Percentiles rank a stretch among this genome's conserved stretches.
Evolutionary conservation across 2,888 invertebrate genomes (phyloP).

Genomic region (Philereme transversata): DNA sequence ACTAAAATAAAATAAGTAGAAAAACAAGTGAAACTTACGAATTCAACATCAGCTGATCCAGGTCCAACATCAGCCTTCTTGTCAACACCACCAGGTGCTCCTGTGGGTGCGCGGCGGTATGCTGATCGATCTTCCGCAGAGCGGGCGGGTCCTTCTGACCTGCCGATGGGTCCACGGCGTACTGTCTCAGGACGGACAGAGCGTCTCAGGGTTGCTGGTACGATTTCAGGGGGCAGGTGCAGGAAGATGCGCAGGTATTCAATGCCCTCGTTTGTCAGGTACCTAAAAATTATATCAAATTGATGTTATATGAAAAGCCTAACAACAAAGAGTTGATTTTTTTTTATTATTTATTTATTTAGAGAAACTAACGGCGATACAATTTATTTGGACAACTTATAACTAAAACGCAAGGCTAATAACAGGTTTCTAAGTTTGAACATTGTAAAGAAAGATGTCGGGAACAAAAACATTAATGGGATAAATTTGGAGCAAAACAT

Average conservation of each 20-base stretch:
- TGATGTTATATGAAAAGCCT: too few relatives aligned
- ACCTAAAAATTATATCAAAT: constrained; percentile 74
- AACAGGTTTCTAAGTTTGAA: too few relatives aligned
- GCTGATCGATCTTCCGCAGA: constrained; percentile 92
- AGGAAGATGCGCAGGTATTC: constrained; percentile 97
- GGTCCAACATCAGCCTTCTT: constrained; percentile 99
- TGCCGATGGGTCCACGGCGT: constrained; percentile 88
- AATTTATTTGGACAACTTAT: too few relatives aligned
- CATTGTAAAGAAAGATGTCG: too few relatives aligned
- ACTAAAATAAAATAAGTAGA: neutral
- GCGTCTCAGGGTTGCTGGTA: constrained; percentile 98
- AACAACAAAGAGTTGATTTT: too few relatives aligned
- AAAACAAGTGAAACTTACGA: constrained; percentile 76
- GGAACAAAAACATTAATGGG: too few relatives aligned
- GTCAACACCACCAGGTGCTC: constrained; percentile 87
- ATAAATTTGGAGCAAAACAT: too few relatives aligned
- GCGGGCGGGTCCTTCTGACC: constrained; percentile 89
- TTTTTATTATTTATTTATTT: too few relatives aligned
- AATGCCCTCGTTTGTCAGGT: constrained; percentile 99
- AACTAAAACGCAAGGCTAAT: too few relatives aligned
- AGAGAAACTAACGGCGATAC: too few relatives aligned
- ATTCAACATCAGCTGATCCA: constrained; percentile 96
- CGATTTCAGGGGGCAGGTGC: constrained; percentile 99
- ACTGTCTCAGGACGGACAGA: constrained; percentile 94
- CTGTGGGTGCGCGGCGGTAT: constrained; percentile 91